Conservation (phyloP, 2,888 invertebrate genomes). For the Plusia festucae region DNA sequence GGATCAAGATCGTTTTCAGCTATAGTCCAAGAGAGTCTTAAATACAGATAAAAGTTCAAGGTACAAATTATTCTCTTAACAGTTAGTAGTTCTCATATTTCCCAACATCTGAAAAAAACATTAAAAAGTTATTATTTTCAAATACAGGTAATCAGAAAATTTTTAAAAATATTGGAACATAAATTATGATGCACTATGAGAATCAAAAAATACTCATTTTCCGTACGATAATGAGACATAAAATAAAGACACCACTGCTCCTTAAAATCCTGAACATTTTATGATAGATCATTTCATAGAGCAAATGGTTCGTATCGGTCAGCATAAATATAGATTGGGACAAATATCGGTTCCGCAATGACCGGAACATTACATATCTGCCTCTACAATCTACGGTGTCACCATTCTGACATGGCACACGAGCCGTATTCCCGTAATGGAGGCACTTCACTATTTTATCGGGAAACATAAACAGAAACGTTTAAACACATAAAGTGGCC, state of each 20-base stretch:
- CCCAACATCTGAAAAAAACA: too few relatives aligned
- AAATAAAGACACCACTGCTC: neutral
- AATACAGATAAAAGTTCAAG: too few relatives aligned
- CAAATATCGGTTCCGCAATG: constrained; percentile 40
- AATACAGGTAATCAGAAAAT: too few relatives aligned
- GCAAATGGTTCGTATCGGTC: neutral
- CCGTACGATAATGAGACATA: too few relatives aligned
- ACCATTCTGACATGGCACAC: constrained; percentile 35
- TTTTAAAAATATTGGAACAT: too few relatives aligned
- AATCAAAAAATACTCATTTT: too few relatives aligned
- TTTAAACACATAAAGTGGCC: constrained; percentile 52
- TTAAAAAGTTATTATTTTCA: too few relatives aligned
- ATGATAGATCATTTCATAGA: constrained; percentile 3
- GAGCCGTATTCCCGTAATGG: constrained; percentile 34
- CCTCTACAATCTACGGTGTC: constrained; percentile 42
- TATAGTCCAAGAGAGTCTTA: too few relatives aligned
- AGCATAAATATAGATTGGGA: constrained; percentile 28
- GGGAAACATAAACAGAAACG: constrained; percentile 50
- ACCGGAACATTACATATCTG: constrained; percentile 33
- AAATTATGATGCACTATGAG: too few relatives aligned
- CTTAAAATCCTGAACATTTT: neutral
- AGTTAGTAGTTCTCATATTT: too few relatives aligned
- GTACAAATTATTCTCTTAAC: too few relatives aligned
- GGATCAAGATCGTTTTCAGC: too few relatives aligned
- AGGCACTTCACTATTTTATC: constrained; percentile 53